Evolutionary conservation across 2,888 invertebrate genomes (phyloP).

Genomic region (Tinea pellionella): DNA sequence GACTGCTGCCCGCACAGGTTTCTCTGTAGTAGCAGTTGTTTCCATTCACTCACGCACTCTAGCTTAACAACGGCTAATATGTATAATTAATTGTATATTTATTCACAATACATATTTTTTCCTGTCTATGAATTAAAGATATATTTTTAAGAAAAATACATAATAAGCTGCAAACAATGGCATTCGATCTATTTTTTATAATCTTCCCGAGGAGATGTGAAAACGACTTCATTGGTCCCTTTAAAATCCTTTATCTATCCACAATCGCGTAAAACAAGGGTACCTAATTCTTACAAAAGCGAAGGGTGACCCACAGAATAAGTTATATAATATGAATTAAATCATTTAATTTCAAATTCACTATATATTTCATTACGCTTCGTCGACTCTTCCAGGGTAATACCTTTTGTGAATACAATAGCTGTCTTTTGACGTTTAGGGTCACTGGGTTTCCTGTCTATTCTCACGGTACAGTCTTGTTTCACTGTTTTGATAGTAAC

Average conservation of each 20-base stretch:
- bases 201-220: background rate
- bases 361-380: conserved; percentile 25
- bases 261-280: conserved; percentile 52
- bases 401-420: conserved; percentile 50
- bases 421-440: conserved; percentile 33
- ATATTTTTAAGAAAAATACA: too few species aligned
- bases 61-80: too few species aligned
- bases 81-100: too few species aligned
- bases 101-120: too few species aligned
- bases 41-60: too few species aligned
- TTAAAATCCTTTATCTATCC: conserved; percentile 39
- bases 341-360: conserved; percentile 14
- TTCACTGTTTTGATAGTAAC: background rate
- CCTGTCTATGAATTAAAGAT: too few species aligned
- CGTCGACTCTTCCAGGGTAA: conserved; percentile 58
- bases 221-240: background rate
- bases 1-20: too few species aligned
- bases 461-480: conserved; percentile 38
- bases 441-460: conserved; percentile 24
- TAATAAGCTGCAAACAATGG: background rate
- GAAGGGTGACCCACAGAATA: conserved; percentile 37
- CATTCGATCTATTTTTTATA: background rate
- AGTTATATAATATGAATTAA: conserved; percentile 7
- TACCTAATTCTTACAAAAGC: conserved; percentile 44
- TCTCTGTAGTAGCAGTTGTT: too few species aligned